Evolutionary conservation across 2,888 invertebrate species (phyloP), one percentile per base, ranked within the genome.

Genomic region (Galeruca laticollis): DNA sequence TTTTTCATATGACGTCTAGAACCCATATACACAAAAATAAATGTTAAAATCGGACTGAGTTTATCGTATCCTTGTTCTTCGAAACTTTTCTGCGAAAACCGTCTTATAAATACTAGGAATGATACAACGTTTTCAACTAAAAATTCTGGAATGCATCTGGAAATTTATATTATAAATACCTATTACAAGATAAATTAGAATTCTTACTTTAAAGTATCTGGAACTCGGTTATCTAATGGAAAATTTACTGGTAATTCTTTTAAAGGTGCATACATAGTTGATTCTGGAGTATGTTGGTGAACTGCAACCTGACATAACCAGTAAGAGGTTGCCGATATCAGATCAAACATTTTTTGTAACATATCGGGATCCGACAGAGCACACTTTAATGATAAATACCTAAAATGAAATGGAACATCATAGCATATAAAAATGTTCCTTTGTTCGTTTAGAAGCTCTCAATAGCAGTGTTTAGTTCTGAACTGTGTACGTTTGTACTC

Each of bases 11-110:
- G 78, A 37, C 79, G 75, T 0, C 93, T 89, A 63, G 94, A 94
- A 0, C 96, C 96, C 97, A 98, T 98, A 80, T 94, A 94, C 1
- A 93, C 89, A 31, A 98, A 86, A 20, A 97, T 92, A 82, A 95
- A 90, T 0, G 93, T 92, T 52, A 95, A 88, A 21, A 94, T 88
- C 0, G 93, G 92, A 68, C 88, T 87, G 77, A 93, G 81, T 59
- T 92, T 89, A 1, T 88, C 87, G 26, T 89, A 87, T 6, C 91
- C 89, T 74, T 91, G 89, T 26, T 90, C 89, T 80, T 94, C 93
- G 57, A 93, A 90, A 0, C 89, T 85, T 76, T 88, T 86, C 2
- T 88, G 87, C 69, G 87, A 87, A 57, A 92, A 91, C 11, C 92
- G 89, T 26, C 92, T 89, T 77, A 93, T 86, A 84, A 95, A 92